These are phyloP conservation scores for Embidobia sp. DNA, from an alignment of 2,888 invertebrate species.

Conservation along the genomic window DNA sequence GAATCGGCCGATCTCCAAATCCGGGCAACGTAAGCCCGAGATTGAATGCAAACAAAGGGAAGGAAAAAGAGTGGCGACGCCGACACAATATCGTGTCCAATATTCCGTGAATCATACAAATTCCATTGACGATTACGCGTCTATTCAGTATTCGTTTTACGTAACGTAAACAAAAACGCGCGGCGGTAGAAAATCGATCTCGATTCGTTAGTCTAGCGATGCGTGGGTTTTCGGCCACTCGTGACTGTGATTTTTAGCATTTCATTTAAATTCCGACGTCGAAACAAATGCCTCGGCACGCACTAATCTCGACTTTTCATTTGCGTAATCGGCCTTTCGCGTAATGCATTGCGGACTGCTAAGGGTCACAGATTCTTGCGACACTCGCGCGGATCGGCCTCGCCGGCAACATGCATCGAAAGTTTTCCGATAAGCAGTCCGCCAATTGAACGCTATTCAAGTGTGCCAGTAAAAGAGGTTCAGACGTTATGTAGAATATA, in stretches of 20 bases:
- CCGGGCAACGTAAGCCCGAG: no score
- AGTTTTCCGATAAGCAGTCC: slow-evolving; percentile 39
- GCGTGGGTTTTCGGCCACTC: neutral
- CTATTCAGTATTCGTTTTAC: slow-evolving; percentile 3
- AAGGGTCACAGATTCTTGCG: slow-evolving; percentile 55
- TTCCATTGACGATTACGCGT: slow-evolving; percentile 10
- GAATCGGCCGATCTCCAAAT: no score
- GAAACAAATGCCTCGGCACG: slow-evolving; percentile 39
- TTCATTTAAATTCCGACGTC: slow-evolving; percentile 29
- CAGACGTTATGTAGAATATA: no score
- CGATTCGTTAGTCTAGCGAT: slow-evolving; percentile 6
- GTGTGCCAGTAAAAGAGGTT: no score
- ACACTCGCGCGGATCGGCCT: slow-evolving; percentile 36
- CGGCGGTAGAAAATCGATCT: neutral
- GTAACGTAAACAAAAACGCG: slow-evolving; percentile 29
- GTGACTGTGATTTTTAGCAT: neutral
- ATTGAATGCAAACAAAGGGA: no score
- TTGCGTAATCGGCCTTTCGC: slow-evolving; percentile 56
- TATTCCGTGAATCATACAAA: slow-evolving; percentile 11
- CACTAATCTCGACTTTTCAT: slow-evolving; percentile 41
- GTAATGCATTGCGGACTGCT: slow-evolving; percentile 31
- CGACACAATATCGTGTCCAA: neutral
- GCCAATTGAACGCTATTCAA: no score
- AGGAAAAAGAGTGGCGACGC: no score
- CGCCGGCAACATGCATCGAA: slow-evolving; percentile 20